Conservation (phyloP, 2,888 invertebrate genomes). For the Melanchra persicariae region DNA sequence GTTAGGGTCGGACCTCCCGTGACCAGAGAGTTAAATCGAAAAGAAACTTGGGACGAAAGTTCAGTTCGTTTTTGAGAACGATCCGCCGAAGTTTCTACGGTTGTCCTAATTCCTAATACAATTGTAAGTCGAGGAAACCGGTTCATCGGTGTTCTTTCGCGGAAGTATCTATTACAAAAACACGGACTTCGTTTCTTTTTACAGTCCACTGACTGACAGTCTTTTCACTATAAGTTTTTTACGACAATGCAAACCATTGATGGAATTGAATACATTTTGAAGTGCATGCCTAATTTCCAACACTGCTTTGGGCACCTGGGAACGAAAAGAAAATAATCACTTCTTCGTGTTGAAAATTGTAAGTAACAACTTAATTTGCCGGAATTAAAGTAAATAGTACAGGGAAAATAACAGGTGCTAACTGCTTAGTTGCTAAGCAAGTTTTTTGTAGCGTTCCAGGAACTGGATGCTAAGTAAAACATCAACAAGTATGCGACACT, state of each 20-base stretch:
- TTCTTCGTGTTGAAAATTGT: constrained; percentile 34
- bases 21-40: constrained; percentile 47
- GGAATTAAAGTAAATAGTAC: constrained; percentile 37
- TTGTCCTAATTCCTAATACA: constrained; percentile 48
- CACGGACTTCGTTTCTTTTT: constrained; percentile 47
- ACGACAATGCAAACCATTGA: constrained; percentile 18
- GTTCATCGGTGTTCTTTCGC: constrained; percentile 36
- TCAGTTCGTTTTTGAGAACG: constrained; percentile 47
- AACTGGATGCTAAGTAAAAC: constrained; percentile 39
- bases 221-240: constrained; percentile 35
- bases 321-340: neutral
- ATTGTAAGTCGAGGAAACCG: constrained; percentile 41
- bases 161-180: constrained; percentile 52
- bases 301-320: neutral
- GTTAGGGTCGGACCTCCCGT: constrained; percentile 52
- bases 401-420: constrained; percentile 40
- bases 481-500: constrained; percentile 47
- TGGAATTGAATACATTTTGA: constrained; percentile 20
- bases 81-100: constrained; percentile 29
- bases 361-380: constrained; percentile 37
- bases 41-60: constrained; percentile 34
- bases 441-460: constrained; percentile 37
- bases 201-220: constrained; percentile 45
- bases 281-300: neutral
- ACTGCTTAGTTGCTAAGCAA: constrained; percentile 23